phyloP scores from a whole-genome alignment of 2,797 vertebrate species.

The Ispidina picta region DNA sequence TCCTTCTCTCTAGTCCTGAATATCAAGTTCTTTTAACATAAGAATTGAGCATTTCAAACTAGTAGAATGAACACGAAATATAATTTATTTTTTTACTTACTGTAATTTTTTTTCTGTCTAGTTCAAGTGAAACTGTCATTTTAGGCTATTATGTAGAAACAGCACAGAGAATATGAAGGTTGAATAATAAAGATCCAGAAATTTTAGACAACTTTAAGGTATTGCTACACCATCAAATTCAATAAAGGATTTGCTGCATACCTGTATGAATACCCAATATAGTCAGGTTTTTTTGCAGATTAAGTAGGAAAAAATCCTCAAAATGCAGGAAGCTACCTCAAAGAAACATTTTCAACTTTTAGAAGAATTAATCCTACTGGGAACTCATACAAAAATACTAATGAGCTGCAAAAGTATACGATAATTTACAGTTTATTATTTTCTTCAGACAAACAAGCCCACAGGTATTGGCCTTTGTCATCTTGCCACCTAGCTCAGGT shows the following conservation, averaged over 20 bases:
- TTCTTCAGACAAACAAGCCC: constrained; percentile 23
- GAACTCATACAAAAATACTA: constrained; percentile 14
- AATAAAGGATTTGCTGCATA: not conserved
- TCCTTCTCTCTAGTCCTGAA: not conserved
- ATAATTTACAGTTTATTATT: constrained; percentile 22
- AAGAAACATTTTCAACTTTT: not conserved
- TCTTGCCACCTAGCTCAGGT: not conserved
- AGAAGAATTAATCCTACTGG: not conserved
- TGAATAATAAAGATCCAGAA: not conserved
- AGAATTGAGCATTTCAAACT: not conserved
- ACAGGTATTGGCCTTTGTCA: not conserved
- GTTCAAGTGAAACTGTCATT: not conserved
- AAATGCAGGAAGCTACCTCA: not conserved
- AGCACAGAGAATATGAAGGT: not conserved
- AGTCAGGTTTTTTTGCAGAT: not conserved
- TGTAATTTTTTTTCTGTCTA: not conserved
- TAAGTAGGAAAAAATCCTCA: not conserved
- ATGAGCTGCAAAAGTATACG: constrained; percentile 1
- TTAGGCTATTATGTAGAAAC: not conserved
- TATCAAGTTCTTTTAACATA: not conserved
- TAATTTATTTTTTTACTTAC: not conserved
- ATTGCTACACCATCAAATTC: not conserved
- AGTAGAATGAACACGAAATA: not conserved
- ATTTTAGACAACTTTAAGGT: not conserved
- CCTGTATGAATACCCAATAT: not conserved